Base-by-base conservation (phyloP, 2,797 vertebrate species). In the Semotilus atromaculatus region DNA sequence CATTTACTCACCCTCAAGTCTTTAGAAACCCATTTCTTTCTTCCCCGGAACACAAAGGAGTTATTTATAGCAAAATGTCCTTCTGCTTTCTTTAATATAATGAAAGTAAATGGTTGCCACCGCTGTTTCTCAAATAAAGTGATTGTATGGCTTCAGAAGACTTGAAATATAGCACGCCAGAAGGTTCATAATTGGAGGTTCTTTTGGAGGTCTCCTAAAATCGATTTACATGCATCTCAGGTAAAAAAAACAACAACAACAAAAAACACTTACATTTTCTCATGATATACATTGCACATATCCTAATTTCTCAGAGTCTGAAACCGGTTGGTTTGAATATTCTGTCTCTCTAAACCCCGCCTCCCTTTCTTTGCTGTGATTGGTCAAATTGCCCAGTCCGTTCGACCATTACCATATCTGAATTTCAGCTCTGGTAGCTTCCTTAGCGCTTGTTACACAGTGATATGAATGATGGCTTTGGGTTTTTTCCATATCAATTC, bases 21-120 rank as follows among this genome's bases (percentile, higher is more conserved):
- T 68, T 77, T 34, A 43, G 36, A 77, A 67, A 77, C 45, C 45
- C n/a, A 6, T 60, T 77, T 31, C 38, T 70, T 66, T 78, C 26
- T 43, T 55, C 26, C 36, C 26, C 34, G 36, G 11, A 67, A n/a
- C 43, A 51, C 73, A 77, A 78, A 68, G 10, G 48, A 58, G 74
- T 84, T 84, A 78, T 78, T 84, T 84, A 60, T 84, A 78, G 74
- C 64, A 45, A 38, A 78, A 70, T 36, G 55, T 78, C 74, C 51
- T 78, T 68, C 64, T 77, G 29, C 51, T 73, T 40, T 78, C 16
- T 78, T 62, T 51, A 51, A 48, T 70, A 36, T 68, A 40, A 76
- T 58, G 73, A 55, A 84, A 60, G 19, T 68, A n/a, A 78, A 68
- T 0, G 36, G 26, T 84, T 26, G 75, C 26, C 66, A 84, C 34